These are phyloP conservation scores for Tetragnatha versicolor DNA, from an alignment of 1,140 invertebrate genomes.

Conservation along the genomic window DNA sequence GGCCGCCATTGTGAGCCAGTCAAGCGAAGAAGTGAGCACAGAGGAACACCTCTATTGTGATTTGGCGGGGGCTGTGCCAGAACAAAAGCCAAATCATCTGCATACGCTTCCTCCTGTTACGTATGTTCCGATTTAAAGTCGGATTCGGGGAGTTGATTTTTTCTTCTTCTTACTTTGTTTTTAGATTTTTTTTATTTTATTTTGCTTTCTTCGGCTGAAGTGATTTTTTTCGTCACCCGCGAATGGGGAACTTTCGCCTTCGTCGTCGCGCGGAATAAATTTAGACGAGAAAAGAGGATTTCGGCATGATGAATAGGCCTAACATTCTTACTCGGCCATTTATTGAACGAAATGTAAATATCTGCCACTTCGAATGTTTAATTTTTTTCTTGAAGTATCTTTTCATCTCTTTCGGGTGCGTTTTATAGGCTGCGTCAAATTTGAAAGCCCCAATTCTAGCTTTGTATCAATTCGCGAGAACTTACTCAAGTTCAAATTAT, in stretches of 20 bases:
- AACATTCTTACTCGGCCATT: background rate
- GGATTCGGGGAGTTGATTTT: constrained; percentile 22
- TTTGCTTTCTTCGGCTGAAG: background rate
- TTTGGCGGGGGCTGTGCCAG: constrained; percentile 3
- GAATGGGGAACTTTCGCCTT: constrained; percentile 21
- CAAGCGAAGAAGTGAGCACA: constrained; percentile 53
- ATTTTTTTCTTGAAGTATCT: background rate
- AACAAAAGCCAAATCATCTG: constrained; percentile 51
- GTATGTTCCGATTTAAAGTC: constrained; percentile 48
- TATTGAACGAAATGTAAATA: too few relatives aligned
- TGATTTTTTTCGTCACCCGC: background rate
- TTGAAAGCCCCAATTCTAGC: too few relatives aligned
- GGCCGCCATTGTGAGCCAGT: constrained; percentile 45
- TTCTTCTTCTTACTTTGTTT: constrained; percentile 16
- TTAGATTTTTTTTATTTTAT: constrained; percentile 27
- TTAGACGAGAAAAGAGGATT: constrained; percentile 14
- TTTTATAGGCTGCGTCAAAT: too few relatives aligned
- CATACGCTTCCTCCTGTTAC: constrained; percentile 42
- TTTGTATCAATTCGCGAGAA: too few relatives aligned
- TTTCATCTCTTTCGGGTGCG: background rate
- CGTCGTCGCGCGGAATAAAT: constrained; percentile 24
- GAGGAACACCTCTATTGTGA: constrained; percentile 51
- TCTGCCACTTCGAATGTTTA: background rate
- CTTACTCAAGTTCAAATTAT: too few relatives aligned
- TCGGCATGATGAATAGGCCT: constrained; percentile 1